A percentile compares a stretch with the other conserved stretches of the same genome.
Conservation (phyloP, 30 jellyfish, hydroid and myxozoan genomes). For the Turritopsis dohrnii region DNA sequence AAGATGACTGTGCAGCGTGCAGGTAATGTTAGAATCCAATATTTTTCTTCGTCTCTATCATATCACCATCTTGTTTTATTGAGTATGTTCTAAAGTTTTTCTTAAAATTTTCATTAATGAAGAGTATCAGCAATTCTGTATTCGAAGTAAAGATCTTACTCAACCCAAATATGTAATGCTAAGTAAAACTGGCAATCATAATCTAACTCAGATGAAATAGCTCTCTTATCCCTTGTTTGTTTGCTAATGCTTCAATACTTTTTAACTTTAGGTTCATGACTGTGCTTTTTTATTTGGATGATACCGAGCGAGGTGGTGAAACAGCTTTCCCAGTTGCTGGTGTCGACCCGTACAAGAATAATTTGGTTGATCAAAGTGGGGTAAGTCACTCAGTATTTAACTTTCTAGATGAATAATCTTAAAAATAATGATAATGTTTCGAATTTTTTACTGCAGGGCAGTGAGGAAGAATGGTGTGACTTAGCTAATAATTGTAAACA, state of each 20-base stretch:
- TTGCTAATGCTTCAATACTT: no score
- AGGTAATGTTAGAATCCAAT: neutral
- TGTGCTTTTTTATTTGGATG: conserved; percentile 28
- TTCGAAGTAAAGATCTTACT: no score
- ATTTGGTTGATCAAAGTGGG: conserved; percentile 12
- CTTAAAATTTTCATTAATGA: no score
- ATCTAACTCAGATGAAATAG: no score
- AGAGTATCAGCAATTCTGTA: no score
- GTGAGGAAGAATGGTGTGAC: conserved; percentile 37
- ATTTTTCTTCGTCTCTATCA: neutral
- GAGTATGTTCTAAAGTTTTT: no score
- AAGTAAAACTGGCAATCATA: no score
- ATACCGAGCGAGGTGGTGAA: conserved; percentile 38
- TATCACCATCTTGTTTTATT: neutral
- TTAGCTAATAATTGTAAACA: conserved; percentile 20
- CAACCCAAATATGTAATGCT: no score
- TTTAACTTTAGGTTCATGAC: conserved; percentile 42
- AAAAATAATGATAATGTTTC: neutral
- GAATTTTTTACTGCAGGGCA: neutral
- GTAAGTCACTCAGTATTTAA: neutral
- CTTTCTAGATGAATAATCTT: neutral
- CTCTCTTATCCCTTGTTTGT: no score
- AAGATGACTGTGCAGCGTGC: conserved; percentile 25
- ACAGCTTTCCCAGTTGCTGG: conserved; percentile 50
- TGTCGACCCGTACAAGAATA: conserved; percentile 21